These are phyloP conservation scores for Copidosoma aretas DNA, from an alignment of 2,888 invertebrate species.

Conservation along the genomic window DNA sequence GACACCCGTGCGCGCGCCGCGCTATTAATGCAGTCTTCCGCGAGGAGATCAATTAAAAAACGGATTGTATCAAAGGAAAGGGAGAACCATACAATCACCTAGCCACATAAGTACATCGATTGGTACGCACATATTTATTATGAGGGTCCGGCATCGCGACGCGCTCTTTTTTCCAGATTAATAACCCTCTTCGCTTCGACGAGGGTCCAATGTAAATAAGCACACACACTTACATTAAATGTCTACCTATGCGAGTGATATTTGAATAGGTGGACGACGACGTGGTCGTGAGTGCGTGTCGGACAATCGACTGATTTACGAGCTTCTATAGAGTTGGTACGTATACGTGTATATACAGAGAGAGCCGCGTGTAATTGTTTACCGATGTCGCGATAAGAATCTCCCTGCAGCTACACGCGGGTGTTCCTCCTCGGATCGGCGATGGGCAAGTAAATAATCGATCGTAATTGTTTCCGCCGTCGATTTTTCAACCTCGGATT, in stretches of 20 bases:
- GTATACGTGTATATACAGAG: no score
- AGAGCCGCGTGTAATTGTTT: not conserved
- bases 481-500: no score
- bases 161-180: not conserved
- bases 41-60: not conserved
- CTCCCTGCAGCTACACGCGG: no score
- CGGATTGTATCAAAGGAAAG: not conserved
- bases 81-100: not conserved
- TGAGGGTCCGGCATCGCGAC: not conserved
- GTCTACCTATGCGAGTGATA: not conserved
- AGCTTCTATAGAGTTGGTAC: no score
- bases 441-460: no score
- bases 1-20: not conserved
- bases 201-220: not conserved
- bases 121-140: no score
- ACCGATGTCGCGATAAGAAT: not conserved
- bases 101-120: not conserved
- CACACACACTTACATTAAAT: no score
- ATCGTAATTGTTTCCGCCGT: no score
- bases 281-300: not conserved
- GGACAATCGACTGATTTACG: not conserved
- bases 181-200: not conserved
- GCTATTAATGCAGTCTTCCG: not conserved
- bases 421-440: not conserved
- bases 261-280: not conserved